Percentiles rank a stretch among this genome's conserved stretches.
phyloP scores from a whole-genome alignment of 2,113 vertebrate species.

The Elaphurus davidianus region DNA sequence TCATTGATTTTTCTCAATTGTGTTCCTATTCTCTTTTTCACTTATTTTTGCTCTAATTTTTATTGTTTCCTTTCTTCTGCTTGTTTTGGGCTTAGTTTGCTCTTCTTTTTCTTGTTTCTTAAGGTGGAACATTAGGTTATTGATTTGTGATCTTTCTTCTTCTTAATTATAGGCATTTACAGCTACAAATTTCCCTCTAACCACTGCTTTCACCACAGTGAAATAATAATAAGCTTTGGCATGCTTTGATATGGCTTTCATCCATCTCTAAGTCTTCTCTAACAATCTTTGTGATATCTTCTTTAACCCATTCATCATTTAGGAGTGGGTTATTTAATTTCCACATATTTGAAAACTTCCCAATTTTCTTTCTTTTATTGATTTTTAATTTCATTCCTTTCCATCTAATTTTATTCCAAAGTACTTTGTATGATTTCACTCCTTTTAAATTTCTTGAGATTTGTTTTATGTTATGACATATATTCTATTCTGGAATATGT shows the following conservation, averaged over 20 bases:
- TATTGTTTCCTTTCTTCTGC: not conserved
- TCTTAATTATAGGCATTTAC: not conserved
- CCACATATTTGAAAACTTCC: not conserved
- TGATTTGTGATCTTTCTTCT: not conserved
- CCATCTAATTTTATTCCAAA: not conserved
- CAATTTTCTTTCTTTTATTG: not conserved
- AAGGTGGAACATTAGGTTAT: not conserved
- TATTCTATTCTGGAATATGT: not conserved
- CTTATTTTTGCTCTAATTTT: not conserved
- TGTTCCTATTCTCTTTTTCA: not conserved
- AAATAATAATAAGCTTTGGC: not conserved
- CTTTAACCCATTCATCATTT: not conserved
- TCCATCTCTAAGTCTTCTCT: not conserved
- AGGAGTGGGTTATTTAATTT: not conserved
- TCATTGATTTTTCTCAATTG: not conserved
- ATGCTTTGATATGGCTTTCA: not conserved
- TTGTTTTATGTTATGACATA: not conserved
- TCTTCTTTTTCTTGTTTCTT: not conserved
- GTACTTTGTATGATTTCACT: not conserved
- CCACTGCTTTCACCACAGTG: not conserved
- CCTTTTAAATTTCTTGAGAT: slow-evolving; percentile 3
- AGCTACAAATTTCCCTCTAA: not conserved
- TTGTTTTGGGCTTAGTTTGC: slow-evolving; percentile 4
- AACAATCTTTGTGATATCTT: not conserved
- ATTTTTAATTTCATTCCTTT: not conserved